phyloP scores from a whole-genome alignment of 92 coral and sea anemone species.

The Palythoa grandiflora region DNA sequence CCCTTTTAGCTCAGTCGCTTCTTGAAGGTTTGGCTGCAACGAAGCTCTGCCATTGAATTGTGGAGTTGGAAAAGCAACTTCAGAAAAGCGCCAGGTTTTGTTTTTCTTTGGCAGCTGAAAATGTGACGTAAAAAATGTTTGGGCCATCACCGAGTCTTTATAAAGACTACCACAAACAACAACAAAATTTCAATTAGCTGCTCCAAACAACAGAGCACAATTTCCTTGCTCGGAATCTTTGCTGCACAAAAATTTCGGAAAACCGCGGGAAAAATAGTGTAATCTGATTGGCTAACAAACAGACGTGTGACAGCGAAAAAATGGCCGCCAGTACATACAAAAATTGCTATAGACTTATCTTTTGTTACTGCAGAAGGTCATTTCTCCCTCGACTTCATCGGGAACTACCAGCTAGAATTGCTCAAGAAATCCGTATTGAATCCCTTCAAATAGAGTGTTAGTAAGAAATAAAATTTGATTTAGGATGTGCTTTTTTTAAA shows the following conservation, averaged over 20 bases:
- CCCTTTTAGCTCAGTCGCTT: background rate
- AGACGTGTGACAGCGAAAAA: no score
- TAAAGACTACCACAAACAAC: no score
- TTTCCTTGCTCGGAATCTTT: no score
- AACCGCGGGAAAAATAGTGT: no score
- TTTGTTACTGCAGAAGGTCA: background rate
- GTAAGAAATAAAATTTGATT: slow-evolving; percentile 17
- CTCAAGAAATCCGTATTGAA: slow-evolving; percentile 20
- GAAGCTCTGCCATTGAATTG: background rate
- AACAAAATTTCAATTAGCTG: no score
- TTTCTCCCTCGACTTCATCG: no score
- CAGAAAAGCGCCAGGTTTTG: background rate
- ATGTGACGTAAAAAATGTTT: background rate
- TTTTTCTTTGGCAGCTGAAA: background rate
- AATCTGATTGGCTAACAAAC: no score
- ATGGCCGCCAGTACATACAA: no score
- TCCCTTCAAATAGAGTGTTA: slow-evolving; percentile 33
- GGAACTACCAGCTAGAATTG: background rate
- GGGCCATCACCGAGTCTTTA: no score
- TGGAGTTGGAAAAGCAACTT: background rate
- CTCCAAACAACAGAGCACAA: no score
- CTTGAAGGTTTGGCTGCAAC: background rate
- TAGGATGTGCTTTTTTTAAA: background rate
- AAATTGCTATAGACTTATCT: no score
- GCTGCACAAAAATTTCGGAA: no score